phyloP scores from a whole-genome alignment of 2,888 invertebrate species.

The Papilio elwesi region DNA sequence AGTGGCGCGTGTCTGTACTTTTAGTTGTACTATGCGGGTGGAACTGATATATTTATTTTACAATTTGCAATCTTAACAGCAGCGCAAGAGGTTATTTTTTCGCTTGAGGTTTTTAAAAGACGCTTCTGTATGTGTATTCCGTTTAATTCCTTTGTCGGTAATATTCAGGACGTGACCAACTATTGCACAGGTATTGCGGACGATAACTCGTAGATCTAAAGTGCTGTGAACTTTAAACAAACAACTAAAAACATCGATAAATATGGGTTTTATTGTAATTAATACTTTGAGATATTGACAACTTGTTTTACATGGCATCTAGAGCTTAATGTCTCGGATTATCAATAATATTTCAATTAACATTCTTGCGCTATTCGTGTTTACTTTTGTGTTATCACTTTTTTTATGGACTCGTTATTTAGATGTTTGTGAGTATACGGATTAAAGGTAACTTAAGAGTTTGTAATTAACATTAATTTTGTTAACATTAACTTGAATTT shows the following conservation, averaged over 20 bases:
- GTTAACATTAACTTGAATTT: neutral
- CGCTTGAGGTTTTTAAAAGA: slow-evolving; percentile 12
- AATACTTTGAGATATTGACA: slow-evolving; percentile 33
- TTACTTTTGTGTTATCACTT: slow-evolving; percentile 1
- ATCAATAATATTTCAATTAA: slow-evolving; percentile 27
- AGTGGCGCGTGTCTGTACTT: slow-evolving; percentile 68
- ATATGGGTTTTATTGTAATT: slow-evolving; percentile 32
- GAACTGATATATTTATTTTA: slow-evolving; percentile 42
- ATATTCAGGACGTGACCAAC: slow-evolving; percentile 76
- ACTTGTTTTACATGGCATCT: slow-evolving; percentile 10
- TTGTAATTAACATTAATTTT: neutral
- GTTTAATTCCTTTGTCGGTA: slow-evolving; percentile 57
- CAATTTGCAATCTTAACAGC: slow-evolving; percentile 45
- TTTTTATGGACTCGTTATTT: neutral
- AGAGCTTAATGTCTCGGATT: slow-evolving; percentile 21
- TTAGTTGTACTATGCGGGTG: slow-evolving; percentile 66
- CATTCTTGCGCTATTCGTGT: slow-evolving; percentile 3
- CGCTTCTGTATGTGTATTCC: slow-evolving; percentile 22
- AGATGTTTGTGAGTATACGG: slow-evolving; percentile 3
- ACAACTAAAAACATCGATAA: slow-evolving; percentile 35
- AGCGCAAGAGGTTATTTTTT: slow-evolving; percentile 47
- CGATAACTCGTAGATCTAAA: slow-evolving; percentile 40
- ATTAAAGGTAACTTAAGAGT: neutral
- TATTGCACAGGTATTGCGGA: slow-evolving; percentile 56
- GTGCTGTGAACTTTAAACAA: slow-evolving; percentile 35